Percentiles rank a stretch among this genome's conserved stretches.
These are phyloP conservation scores for Anoura caudifer DNA, from an alignment of 2,113 vertebrate genomes.

Conservation along the genomic window DNA sequence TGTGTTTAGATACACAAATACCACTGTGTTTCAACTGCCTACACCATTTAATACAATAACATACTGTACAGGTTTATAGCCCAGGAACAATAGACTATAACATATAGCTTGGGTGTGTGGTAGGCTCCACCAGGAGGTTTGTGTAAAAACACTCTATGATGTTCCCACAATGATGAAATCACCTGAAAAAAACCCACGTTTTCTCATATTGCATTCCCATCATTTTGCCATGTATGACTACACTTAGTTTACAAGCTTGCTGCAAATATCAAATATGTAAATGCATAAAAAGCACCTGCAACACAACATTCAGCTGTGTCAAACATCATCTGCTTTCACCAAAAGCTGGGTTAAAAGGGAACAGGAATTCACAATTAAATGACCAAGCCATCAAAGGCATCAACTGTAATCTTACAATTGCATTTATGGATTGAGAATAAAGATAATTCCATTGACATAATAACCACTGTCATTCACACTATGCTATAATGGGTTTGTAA, in stretches of 20 bases:
- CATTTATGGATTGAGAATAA: constrained; percentile 8
- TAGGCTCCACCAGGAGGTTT: not conserved
- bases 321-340: not conserved
- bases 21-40: not conserved
- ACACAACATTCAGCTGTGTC: not conserved
- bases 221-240: not conserved
- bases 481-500: not conserved
- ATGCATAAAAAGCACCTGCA: not conserved
- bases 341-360: not conserved
- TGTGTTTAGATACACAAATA: not conserved
- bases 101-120: not conserved
- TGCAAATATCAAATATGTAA: not conserved
- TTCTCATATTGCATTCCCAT: not conserved
- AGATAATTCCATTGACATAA: not conserved
- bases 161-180: not conserved
- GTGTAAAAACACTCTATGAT: not conserved
- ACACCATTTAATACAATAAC: not conserved
- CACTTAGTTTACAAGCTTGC: not conserved
- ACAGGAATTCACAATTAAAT: not conserved
- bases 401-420: not conserved
- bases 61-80: not conserved
- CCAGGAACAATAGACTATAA: not conserved
- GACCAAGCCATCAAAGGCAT: not conserved
- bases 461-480: not conserved
- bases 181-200: not conserved